Percentiles rank a stretch among this genome's conserved stretches.
Conservation (phyloP, 1,140 invertebrate genomes). For the Drosophila mauritiana region DNA sequence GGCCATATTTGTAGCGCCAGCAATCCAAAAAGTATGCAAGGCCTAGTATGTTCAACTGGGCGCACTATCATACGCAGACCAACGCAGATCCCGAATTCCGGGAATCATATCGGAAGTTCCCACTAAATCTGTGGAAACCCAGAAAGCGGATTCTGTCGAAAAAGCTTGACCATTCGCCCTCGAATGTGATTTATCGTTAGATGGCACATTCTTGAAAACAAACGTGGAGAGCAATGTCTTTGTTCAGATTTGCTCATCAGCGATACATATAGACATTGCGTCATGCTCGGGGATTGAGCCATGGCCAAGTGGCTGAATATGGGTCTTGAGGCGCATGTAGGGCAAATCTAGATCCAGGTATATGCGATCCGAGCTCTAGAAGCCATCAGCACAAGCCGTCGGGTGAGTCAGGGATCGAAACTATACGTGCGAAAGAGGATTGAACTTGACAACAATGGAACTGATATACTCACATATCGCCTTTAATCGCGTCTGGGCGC, state of each 20-base stretch:
- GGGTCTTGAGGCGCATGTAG: neutral
- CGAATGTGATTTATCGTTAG: slow-evolving; percentile 18
- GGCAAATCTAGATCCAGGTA: neutral
- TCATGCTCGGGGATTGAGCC: slow-evolving; percentile 3
- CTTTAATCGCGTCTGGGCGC: slow-evolving; percentile 25
- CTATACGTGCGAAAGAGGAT: slow-evolving; percentile 15
- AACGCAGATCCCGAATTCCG: no score
- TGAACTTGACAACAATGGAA: slow-evolving; percentile 34
- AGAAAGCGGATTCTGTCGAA: neutral
- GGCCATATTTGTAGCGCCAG: neutral
- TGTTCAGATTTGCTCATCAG: slow-evolving; percentile 18
- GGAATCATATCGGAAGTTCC: neutral
- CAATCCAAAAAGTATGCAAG: neutral
- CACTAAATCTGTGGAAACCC: no score
- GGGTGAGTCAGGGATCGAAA: slow-evolving; percentile 11
- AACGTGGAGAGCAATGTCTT: slow-evolving; percentile 29
- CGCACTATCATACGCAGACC: no score
- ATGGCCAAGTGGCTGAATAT: slow-evolving; percentile 5
- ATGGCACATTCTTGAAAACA: slow-evolving; percentile 19
- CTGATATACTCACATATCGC: neutral
- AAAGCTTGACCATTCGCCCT: slow-evolving; percentile 1
- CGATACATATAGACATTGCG: slow-evolving; percentile 21
- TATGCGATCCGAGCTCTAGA: neutral
- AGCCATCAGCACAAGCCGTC: neutral
- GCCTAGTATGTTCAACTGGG: neutral